These are phyloP conservation scores for Acanthopagrus latus DNA, from an alignment of 2,797 vertebrate species.

Conservation along the genomic window DNA sequence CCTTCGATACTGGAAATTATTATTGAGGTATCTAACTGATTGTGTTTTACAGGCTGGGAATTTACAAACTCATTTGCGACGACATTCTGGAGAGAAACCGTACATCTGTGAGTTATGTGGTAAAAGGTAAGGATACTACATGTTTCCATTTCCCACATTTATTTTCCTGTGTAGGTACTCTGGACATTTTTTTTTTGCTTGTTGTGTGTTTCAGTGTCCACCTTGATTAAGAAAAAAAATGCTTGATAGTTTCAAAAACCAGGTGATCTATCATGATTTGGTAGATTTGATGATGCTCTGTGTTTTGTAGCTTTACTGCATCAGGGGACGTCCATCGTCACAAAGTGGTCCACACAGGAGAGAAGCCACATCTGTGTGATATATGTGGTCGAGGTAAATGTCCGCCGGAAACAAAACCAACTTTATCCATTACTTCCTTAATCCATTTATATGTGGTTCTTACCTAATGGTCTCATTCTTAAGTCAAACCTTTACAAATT, in stretches of 20 bases:
- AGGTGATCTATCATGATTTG: not conserved
- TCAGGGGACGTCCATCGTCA: slow-evolving; percentile 97
- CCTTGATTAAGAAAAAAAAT: not conserved
- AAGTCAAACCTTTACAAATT: not conserved
- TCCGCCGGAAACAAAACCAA: not conserved
- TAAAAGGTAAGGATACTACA: slow-evolving; percentile 89
- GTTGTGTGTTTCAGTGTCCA: not conserved
- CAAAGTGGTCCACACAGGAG: slow-evolving; percentile 96
- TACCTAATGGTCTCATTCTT: not conserved
- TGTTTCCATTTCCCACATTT: not conserved
- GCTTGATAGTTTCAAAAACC: not conserved
- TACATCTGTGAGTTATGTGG: slow-evolving; percentile 99
- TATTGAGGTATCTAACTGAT: slow-evolving; percentile 18
- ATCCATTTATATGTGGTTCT: not conserved
- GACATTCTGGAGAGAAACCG: slow-evolving; percentile 97
- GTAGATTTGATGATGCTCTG: not conserved
- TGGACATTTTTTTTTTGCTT: not conserved
- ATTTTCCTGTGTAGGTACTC: not conserved
- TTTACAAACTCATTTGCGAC: slow-evolving; percentile 95
- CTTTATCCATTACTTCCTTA: not conserved
- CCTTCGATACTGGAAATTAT: not conserved
- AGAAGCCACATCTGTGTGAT: slow-evolving; percentile 96
- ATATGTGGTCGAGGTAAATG: slow-evolving; percentile 94
- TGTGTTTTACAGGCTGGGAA: slow-evolving; percentile 91
- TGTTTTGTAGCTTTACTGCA: slow-evolving; percentile 91